Percentiles rank a stretch among this genome's conserved stretches.
phyloP scores from a whole-genome alignment of 2,113 vertebrate species.

The Melospiza melodia region DNA sequence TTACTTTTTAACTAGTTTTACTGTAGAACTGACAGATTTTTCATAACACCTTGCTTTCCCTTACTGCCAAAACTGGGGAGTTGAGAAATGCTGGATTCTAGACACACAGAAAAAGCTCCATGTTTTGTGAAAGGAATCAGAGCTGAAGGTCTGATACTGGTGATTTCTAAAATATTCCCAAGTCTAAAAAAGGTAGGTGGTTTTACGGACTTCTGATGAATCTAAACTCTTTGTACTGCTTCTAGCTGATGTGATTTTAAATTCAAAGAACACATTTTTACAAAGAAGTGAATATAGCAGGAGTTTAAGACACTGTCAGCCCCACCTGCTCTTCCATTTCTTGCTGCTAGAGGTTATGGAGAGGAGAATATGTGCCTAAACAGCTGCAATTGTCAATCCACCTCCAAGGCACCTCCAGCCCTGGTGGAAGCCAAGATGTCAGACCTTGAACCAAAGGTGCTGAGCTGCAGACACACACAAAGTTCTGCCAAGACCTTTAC shows the following conservation, averaged over 20 bases:
- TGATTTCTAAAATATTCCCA: not conserved
- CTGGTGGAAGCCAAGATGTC: not conserved
- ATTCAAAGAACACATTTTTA: not conserved
- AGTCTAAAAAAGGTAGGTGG: not conserved
- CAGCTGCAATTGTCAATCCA: not conserved
- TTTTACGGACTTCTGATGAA: not conserved
- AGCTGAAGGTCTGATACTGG: not conserved
- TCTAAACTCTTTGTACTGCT: not conserved
- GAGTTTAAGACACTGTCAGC: not conserved
- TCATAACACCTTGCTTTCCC: not conserved
- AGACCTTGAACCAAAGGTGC: not conserved
- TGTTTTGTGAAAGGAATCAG: not conserved
- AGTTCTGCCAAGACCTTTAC: not conserved
- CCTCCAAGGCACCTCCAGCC: not conserved
- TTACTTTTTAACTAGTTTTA: not conserved
- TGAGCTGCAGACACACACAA: not conserved
- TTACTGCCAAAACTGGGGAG: not conserved
- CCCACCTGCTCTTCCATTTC: not conserved
- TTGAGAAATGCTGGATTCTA: not conserved
- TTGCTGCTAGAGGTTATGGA: not conserved
- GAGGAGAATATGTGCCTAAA: not conserved
- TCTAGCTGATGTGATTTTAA: not conserved
- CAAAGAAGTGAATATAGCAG: not conserved
- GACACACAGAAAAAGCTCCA: not conserved
- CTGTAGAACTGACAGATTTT: not conserved